Evolutionary conservation across 2,888 invertebrate species (phyloP).

Genomic region (Acrocyrtus sp.): DNA sequence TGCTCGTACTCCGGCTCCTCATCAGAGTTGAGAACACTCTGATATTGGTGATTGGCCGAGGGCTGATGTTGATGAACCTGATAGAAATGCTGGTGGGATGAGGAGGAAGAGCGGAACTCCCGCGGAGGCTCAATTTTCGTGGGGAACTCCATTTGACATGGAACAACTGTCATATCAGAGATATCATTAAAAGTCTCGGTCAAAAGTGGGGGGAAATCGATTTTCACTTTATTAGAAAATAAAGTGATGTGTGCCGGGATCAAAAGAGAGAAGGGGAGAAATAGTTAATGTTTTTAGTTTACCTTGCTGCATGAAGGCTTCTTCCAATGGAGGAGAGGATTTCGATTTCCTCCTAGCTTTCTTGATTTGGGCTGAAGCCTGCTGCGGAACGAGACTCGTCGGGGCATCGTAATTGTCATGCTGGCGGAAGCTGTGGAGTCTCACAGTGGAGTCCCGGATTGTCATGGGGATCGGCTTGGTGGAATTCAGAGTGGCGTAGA

Average conservation of each 20-base stretch:
- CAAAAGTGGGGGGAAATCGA: too few relatives aligned
- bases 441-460: constrained; percentile 57
- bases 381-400: constrained; percentile 2
- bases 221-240: too few relatives aligned
- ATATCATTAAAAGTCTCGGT: neutral
- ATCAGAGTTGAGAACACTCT: neutral
- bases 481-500: constrained; percentile 59
- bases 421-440: constrained; percentile 59
- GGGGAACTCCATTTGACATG: constrained; percentile 23
- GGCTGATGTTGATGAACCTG: neutral
- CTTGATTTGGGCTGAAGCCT: neutral
- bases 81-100: neutral
- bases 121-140: constrained; percentile 15
- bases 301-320: constrained; percentile 16
- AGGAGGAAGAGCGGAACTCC: constrained; percentile 18
- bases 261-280: too few relatives aligned
- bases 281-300: neutral
- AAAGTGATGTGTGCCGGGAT: too few relatives aligned
- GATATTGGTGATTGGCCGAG: neutral
- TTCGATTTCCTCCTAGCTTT: neutral
- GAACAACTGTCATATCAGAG: neutral
- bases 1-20: neutral
- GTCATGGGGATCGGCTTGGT: constrained; percentile 58
- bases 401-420: constrained; percentile 60
- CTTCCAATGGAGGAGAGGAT: neutral